These are phyloP conservation scores for Griposia aprilina DNA, from an alignment of 2,888 invertebrate genomes.

Conservation along the genomic window DNA sequence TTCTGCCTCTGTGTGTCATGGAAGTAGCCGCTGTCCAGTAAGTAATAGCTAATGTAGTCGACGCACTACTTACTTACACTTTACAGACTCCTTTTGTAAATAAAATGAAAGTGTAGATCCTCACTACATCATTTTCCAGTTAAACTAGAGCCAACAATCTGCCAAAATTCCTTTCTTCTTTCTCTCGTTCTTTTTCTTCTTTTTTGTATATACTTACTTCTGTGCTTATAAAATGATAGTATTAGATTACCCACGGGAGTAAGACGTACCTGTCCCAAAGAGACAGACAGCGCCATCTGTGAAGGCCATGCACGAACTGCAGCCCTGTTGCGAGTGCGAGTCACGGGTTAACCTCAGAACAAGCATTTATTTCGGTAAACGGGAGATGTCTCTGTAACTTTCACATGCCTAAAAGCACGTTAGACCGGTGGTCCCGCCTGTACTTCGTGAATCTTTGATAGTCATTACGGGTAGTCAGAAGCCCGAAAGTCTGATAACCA, in stretches of 20 bases:
- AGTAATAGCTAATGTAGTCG: neutral
- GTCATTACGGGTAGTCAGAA: too few relatives aligned
- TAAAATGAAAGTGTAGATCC: neutral
- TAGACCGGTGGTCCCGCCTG: too few relatives aligned
- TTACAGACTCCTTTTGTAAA: neutral
- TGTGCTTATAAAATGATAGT: too few relatives aligned
- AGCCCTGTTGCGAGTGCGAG: neutral
- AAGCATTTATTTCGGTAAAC: neutral
- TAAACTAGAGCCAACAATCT: neutral
- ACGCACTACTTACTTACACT: neutral
- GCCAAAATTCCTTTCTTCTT: neutral
- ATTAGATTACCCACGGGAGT: too few relatives aligned
- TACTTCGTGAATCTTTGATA: too few relatives aligned
- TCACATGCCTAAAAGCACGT: neutral
- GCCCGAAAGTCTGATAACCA: too few relatives aligned
- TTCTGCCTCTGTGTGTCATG: neutral
- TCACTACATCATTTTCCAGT: neutral
- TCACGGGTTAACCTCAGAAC: neutral
- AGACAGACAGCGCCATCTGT: constrained; percentile 38
- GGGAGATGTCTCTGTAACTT: constrained; percentile 23
- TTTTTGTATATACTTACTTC: neutral
- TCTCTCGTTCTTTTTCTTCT: neutral
- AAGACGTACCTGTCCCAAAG: neutral
- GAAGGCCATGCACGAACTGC: neutral
- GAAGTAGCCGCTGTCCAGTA: neutral